Evolutionary conservation across 1,140 invertebrate genomes (phyloP).

Genomic region (Macrostomum lignano): DNA sequence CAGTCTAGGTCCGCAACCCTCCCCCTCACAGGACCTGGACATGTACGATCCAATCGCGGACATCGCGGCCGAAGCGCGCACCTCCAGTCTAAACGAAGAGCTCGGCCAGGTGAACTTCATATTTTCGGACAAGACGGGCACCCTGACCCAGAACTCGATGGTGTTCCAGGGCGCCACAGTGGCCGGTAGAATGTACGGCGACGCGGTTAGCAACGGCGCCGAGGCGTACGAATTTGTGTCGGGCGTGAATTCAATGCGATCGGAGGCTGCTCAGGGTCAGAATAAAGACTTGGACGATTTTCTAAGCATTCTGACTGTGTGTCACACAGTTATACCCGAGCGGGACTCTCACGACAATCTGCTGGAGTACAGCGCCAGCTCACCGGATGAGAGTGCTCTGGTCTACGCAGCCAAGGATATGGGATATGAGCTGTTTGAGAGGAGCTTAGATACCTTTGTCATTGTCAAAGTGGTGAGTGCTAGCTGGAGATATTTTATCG

Average conservation of each 20-base stretch:
- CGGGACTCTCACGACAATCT: constrained; percentile 28
- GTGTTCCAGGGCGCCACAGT: constrained; percentile 70
- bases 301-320: constrained; percentile 66
- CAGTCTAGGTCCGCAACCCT: no score
- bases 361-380: constrained; percentile 74
- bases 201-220: no score
- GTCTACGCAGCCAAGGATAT: constrained; percentile 59
- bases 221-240: no score
- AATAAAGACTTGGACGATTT: no score
- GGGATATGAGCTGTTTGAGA: no score
- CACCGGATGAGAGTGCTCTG: constrained; percentile 79
- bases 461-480: no score
- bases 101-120: constrained; percentile 79
- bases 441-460: no score
- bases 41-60: constrained; percentile 79
- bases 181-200: constrained; percentile 42
- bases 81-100: constrained; percentile 95
- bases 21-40: constrained; percentile 65
- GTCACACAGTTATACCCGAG: constrained; percentile 93
- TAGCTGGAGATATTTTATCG: no score
- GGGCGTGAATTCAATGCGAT: no score
- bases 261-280: no score
- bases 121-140: constrained; percentile 84
- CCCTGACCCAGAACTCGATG: constrained; percentile 87
- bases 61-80: constrained; percentile 78